A percentile compares a stretch with the other conserved stretches of the same genome.
Evolutionary conservation across 2,113 vertebrate genomes (phyloP).

Genomic region (Pseudopodoces humilis): DNA sequence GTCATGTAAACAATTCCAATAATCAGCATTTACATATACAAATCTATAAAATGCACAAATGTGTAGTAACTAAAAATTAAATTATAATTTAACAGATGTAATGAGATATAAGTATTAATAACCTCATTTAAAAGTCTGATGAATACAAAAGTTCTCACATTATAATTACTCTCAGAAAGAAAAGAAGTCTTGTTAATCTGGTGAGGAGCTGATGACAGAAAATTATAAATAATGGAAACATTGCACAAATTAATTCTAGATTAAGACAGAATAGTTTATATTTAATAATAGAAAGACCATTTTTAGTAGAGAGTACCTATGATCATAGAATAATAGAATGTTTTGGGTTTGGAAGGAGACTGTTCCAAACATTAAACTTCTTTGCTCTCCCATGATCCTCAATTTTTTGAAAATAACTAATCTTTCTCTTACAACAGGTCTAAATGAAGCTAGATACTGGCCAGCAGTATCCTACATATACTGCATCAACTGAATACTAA

Average conservation of each 20-base stretch:
- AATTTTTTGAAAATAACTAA: neutral
- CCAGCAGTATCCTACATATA: neutral
- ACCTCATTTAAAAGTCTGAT: slow-evolving; percentile 61
- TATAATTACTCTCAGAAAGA: slow-evolving; percentile 46
- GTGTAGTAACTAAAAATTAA: slow-evolving; percentile 51
- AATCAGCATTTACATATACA: neutral
- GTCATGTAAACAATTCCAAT: neutral
- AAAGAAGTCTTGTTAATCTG: slow-evolving; percentile 56
- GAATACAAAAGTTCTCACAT: slow-evolving; percentile 50
- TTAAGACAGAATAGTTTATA: slow-evolving; percentile 42
- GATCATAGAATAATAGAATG: neutral
- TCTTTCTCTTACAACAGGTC: neutral
- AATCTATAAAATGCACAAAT: slow-evolving; percentile 29
- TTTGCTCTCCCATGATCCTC: neutral
- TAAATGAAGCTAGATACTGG: neutral
- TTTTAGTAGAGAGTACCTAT: slow-evolving; percentile 23
- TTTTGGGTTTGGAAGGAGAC: neutral
- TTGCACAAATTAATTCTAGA: slow-evolving; percentile 56
- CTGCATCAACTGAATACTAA: neutral
- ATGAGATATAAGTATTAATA: slow-evolving; percentile 62
- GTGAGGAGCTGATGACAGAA: slow-evolving; percentile 56
- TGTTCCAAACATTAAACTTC: slow-evolving; percentile 11
- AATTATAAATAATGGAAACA: slow-evolving; percentile 68
- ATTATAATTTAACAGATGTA: slow-evolving; percentile 50
- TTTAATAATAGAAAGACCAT: slow-evolving; percentile 26